phyloP scores from a whole-genome alignment of 2,888 invertebrate genomes.

The Cheilosia urbana region DNA sequence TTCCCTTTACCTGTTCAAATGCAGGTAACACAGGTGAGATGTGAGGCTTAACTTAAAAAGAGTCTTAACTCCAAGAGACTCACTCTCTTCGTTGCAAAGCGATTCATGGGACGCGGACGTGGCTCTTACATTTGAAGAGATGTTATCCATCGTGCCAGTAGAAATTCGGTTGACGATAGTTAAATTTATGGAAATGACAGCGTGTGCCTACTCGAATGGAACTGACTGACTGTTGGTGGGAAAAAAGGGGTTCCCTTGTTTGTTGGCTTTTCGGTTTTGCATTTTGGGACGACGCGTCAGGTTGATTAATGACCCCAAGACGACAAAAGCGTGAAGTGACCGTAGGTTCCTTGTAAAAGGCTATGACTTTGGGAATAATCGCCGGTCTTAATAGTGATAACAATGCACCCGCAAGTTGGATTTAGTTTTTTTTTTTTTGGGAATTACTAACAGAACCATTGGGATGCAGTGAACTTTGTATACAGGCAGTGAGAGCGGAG shows the following conservation, averaged over 20 bases:
- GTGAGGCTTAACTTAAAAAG: background rate
- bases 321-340: conserved; percentile 20
- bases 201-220: conserved; percentile 70
- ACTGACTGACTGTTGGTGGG: conserved; percentile 40
- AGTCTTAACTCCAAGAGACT: background rate
- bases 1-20: conserved; percentile 68
- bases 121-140: conserved; percentile 33
- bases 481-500: background rate
- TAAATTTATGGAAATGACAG: conserved; percentile 36
- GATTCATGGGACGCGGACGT: too few species aligned
- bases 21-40: conserved; percentile 59
- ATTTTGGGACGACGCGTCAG: conserved; percentile 58
- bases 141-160: background rate
- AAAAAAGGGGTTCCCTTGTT: conserved; percentile 35
- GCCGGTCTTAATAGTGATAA: background rate
- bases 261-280: conserved; percentile 32
- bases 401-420: conserved; percentile 3
- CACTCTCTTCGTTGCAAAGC: conserved; percentile 33
- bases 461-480: background rate
- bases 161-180: conserved; percentile 10
- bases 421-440: background rate
- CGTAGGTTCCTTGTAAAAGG: conserved; percentile 20
- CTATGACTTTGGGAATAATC: background rate
- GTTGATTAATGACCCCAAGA: conserved; percentile 66
- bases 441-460: background rate